Conservation (phyloP, 2,113 vertebrate species). For the Lamprotornis superbus region DNA sequence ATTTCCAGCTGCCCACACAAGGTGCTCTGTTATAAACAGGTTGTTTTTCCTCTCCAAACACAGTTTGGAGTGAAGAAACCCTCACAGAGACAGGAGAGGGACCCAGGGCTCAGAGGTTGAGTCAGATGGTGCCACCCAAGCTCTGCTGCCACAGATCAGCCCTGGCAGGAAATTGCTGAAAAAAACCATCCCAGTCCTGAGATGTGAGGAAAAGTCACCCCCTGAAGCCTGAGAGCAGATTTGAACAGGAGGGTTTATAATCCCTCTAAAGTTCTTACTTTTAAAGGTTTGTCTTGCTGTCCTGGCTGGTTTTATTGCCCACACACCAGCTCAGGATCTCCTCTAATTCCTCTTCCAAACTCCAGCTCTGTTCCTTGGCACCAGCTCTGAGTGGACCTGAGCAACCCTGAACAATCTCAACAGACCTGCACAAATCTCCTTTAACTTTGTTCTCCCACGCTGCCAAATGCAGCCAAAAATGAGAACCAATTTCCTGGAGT, state of each 20-base stretch:
- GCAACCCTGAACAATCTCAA: not conserved
- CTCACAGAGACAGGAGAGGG: not conserved
- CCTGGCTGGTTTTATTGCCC: not conserved
- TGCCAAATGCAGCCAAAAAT: not conserved
- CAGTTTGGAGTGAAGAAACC: not conserved
- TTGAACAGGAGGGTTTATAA: not conserved
- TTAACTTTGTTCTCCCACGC: fast-evolving
- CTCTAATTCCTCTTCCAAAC: not conserved
- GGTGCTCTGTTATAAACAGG: not conserved
- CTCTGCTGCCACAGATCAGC: not conserved
- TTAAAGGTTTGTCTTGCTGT: not conserved
- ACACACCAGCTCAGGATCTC: not conserved
- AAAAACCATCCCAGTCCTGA: not conserved
- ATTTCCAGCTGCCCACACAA: slow-evolving; percentile 50
- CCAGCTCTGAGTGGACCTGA: not conserved
- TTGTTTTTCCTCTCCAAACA: not conserved
- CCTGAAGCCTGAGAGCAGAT: not conserved
- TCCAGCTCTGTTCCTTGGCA: not conserved
- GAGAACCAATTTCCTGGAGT: not conserved
- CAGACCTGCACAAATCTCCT: not conserved
- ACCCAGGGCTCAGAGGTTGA: not conserved
- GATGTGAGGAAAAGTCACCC: not conserved
- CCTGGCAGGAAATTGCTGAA: not conserved
- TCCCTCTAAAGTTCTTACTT: not conserved
- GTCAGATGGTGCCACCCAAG: not conserved